Conservation (phyloP, 1,140 invertebrate species). For the Cherax quadricarinatus region DNA sequence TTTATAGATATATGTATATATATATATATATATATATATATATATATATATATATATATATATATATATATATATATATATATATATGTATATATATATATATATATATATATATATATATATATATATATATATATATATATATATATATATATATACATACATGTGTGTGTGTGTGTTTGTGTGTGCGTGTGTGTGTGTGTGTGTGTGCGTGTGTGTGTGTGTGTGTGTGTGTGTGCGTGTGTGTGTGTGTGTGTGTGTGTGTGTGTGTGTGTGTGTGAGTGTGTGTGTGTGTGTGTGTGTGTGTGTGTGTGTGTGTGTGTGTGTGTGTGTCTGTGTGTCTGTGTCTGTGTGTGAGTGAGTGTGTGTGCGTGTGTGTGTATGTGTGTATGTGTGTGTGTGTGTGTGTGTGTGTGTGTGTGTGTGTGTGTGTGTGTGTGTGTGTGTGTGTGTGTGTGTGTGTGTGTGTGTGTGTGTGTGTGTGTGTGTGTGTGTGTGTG, state of each 20-base stretch:
- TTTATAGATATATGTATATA: too few relatives aligned
- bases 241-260: neutral
- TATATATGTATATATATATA: slow-evolving; percentile 1
- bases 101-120: neutral
- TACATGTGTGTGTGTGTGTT: neutral
- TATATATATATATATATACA: neutral
- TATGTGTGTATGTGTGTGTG: neutral
- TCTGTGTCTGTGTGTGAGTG: slow-evolving; percentile 6
- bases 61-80: neutral
- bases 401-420: neutral
- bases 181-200: neutral
- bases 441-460: neutral
- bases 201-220: neutral
- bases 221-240: neutral
- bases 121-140: too few relatives aligned
- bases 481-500: slow-evolving; percentile 5
- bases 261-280: neutral
- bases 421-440: slow-evolving; percentile 3
- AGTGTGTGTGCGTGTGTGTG: slow-evolving; percentile 6
- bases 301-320: neutral
- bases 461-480: neutral
- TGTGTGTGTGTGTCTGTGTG: neutral
- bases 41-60: neutral
- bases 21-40: too few relatives aligned
- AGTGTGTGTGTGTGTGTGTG: neutral